phyloP scores from a whole-genome alignment of 2,888 invertebrate species.

The Habroteleia sp. region DNA sequence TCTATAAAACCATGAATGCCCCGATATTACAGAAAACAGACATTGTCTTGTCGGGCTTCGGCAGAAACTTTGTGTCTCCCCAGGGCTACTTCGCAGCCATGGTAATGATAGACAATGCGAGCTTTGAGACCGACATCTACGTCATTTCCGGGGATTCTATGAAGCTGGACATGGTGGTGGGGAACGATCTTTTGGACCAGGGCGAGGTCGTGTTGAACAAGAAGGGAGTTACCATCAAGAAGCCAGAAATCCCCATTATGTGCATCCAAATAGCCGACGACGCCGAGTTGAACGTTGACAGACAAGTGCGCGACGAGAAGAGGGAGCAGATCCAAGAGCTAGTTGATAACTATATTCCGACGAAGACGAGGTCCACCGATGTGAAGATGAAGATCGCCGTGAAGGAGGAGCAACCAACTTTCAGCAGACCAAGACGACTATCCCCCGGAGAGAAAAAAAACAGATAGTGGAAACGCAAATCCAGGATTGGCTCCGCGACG shows the following conservation, averaged over 20 bases:
- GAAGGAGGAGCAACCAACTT: slow-evolving; percentile 10
- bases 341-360: too few species aligned
- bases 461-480: not conserved
- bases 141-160: slow-evolving; percentile 31
- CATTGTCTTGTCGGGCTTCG: slow-evolving; percentile 10
- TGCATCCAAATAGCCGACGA: slow-evolving; percentile 2
- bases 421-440: not conserved
- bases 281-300: not conserved
- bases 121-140: slow-evolving; percentile 22
- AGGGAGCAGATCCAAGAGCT: too few species aligned
- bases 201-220: slow-evolving; percentile 23
- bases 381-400: not conserved
- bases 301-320: too few species aligned
- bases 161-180: slow-evolving; percentile 23
- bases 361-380: slow-evolving; percentile 31
- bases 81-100: not conserved
- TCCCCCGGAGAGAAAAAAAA: not conserved
- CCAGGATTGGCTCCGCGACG: not conserved
- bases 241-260: slow-evolving; percentile 6
- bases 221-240: slow-evolving; percentile 16
- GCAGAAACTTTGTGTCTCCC: not conserved
- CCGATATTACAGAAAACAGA: slow-evolving; percentile 9
- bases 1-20: not conserved
- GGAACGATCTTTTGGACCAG: slow-evolving; percentile 47
- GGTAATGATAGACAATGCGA: not conserved